Evolutionary conservation across 2,113 vertebrate genomes (phyloP).

Genomic region (Chlamydotis undulata): DNA sequence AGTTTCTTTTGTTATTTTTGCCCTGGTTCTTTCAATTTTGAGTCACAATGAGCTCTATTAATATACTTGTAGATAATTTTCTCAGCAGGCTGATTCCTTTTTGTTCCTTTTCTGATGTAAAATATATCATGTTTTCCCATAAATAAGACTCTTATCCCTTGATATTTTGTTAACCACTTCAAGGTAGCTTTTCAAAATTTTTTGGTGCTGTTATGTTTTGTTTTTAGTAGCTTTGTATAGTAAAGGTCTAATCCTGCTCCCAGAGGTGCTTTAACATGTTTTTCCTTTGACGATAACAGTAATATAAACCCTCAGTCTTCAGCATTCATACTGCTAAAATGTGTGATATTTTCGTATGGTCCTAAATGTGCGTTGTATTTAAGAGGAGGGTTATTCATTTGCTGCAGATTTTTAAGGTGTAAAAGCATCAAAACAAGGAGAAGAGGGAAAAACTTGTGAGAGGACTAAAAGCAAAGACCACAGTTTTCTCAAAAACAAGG

Average conservation of each 20-base stretch:
- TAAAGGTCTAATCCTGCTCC: background rate
- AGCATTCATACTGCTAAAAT: background rate
- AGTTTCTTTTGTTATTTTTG: constrained; percentile 6
- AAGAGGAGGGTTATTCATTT: background rate
- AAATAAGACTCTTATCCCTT: background rate
- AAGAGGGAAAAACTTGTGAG: background rate
- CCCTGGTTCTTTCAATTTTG: background rate
- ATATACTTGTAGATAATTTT: background rate
- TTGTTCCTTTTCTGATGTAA: background rate
- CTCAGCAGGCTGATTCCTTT: background rate
- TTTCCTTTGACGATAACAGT: background rate
- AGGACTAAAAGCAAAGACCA: background rate
- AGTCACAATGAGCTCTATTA: background rate
- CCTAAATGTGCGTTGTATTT: background rate
- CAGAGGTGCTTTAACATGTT: rapidly evolving
- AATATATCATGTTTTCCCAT: background rate
- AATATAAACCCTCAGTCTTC: background rate
- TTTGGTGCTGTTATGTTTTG: background rate
- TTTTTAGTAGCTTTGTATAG: background rate
- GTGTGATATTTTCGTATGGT: background rate
- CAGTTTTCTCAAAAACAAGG: background rate
- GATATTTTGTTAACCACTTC: background rate
- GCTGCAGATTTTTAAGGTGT: background rate
- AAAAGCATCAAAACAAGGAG: background rate
- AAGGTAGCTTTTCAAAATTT: background rate